Conservation (phyloP, 2,888 invertebrate genomes). For the Lasius fuliginosus region DNA sequence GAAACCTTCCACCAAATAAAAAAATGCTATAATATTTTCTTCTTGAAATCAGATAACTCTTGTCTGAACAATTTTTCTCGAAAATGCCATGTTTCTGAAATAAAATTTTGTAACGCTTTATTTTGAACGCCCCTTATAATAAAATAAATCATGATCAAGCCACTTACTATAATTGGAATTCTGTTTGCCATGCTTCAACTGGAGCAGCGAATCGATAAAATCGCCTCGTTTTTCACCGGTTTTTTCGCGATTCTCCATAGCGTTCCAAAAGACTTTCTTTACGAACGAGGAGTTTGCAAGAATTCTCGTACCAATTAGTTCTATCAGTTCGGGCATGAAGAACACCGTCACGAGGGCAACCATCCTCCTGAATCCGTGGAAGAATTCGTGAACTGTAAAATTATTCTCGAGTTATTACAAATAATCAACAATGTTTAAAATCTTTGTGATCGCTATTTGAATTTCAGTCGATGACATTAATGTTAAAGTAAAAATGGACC, state of each 20-base stretch:
- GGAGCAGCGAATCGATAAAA: constrained; percentile 81
- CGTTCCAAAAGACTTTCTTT: constrained; percentile 80
- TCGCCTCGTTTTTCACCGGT: constrained; percentile 80
- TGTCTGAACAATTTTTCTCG: too few species aligned
- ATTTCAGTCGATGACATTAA: neutral
- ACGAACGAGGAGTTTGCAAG: constrained; percentile 80
- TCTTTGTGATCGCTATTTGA: neutral
- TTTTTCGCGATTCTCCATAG: constrained; percentile 78
- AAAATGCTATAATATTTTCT: too few species aligned
- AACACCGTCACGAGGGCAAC: constrained; percentile 81
- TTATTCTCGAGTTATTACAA: constrained; percentile 1
- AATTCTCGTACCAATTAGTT: constrained; percentile 79
- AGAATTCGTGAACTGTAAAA: constrained; percentile 79
- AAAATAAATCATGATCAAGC: neutral
- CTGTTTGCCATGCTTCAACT: constrained; percentile 81
- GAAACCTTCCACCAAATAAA: too few species aligned
- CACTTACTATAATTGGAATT: constrained; percentile 81
- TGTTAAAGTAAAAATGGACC: too few species aligned
- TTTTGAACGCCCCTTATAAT: too few species aligned
- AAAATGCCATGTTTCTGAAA: too few species aligned
- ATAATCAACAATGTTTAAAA: neutral
- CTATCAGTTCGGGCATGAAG: constrained; percentile 82
- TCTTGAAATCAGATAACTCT: too few species aligned
- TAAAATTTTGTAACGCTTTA: too few species aligned
- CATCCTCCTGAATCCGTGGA: constrained; percentile 83